Percentiles rank a stretch among this genome's conserved stretches.
Evolutionary conservation across 2,888 invertebrate genomes (phyloP).

Genomic region (Phymatocera aterrima): DNA sequence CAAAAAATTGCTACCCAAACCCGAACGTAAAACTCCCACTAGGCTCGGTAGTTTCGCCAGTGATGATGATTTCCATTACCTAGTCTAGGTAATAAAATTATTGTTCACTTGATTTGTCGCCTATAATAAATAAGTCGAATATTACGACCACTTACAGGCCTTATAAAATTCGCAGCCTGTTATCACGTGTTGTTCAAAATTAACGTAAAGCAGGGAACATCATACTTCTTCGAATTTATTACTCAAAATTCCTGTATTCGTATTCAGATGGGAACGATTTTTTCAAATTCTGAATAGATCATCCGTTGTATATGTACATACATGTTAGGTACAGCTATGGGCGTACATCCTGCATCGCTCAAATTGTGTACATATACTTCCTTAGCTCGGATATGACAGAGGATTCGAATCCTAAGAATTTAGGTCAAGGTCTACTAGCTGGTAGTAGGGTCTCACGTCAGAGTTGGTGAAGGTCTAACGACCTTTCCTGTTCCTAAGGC

Average conservation of each 20-base stretch:
- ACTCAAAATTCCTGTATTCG: not conserved
- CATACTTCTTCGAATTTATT: not conserved
- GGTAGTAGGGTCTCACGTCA: conserved; percentile 13
- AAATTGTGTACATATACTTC: too few relatives aligned
- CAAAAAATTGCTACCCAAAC: not conserved
- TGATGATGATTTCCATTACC: not conserved
- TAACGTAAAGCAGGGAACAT: not conserved
- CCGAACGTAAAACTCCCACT: conserved; percentile 10
- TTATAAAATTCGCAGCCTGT: not conserved
- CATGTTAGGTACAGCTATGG: not conserved
- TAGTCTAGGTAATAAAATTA: not conserved
- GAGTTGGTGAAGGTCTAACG: conserved; percentile 38
- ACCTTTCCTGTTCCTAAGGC: conserved; percentile 1
- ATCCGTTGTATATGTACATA: not conserved
- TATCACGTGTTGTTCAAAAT: not conserved
- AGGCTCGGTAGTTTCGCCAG: not conserved
- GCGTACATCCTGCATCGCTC: not conserved
- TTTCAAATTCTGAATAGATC: not conserved
- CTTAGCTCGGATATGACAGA: not conserved
- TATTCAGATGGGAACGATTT: not conserved
- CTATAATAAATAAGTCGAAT: not conserved
- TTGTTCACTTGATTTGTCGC: not conserved
- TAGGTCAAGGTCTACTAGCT: conserved; percentile 42
- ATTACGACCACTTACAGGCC: too few relatives aligned
- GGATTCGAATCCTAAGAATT: conserved; percentile 38